Conservation (phyloP, 1,140 invertebrate species). For the Eubasilissa regina region DNA sequence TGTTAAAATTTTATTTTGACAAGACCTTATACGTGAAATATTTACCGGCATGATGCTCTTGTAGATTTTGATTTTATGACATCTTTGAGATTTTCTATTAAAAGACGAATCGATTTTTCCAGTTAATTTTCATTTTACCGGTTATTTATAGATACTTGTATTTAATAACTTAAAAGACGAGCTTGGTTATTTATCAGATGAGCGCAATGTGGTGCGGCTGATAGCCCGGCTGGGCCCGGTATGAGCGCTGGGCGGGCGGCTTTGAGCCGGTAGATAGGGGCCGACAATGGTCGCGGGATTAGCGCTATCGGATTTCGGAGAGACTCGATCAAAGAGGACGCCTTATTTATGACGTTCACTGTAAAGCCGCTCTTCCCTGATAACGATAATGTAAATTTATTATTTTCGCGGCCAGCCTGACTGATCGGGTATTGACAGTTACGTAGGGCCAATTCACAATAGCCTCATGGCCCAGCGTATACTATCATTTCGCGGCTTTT, state of each 20-base stretch:
- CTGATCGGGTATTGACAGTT: conserved; percentile 24
- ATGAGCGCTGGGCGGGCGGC: conserved; percentile 33
- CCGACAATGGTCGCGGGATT: conserved; percentile 55
- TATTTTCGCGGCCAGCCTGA: conserved; percentile 33
- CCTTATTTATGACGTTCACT: conserved; percentile 57
- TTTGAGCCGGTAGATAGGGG: conserved; percentile 44
- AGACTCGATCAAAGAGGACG: conserved; percentile 56
- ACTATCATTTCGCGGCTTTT: no score
- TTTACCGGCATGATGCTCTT: no score
- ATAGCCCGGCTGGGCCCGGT: background rate
- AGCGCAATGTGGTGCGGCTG: no score
- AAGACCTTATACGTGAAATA: no score
- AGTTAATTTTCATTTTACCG: no score
- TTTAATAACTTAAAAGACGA: no score
- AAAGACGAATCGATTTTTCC: no score
- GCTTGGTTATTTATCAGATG: no score
- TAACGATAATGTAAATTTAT: conserved; percentile 56
- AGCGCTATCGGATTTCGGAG: conserved; percentile 58
- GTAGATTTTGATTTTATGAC: no score
- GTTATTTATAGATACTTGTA: no score
- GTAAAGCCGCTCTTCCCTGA: conserved; percentile 40
- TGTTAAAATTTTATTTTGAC: no score
- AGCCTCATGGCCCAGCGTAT: background rate
- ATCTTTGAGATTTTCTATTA: no score
- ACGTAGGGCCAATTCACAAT: background rate